Base-by-base conservation (phyloP, 2,888 invertebrate genomes). In the Napeogenes inachia region DNA sequence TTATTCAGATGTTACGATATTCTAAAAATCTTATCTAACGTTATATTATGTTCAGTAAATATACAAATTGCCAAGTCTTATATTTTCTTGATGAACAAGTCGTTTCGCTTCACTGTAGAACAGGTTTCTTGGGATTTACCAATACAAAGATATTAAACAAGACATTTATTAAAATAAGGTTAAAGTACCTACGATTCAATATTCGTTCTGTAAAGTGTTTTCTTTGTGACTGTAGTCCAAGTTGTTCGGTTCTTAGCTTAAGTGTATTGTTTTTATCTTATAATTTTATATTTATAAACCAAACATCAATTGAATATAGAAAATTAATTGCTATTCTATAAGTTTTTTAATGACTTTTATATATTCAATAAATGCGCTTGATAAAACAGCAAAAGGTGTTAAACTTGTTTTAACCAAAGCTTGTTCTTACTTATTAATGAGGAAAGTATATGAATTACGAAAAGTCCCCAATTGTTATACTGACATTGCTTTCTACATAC, bases 401-500 rank as follows among this genome's bases (percentile, higher is more conserved):
- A 61, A 67, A 67, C 65, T 50, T 56, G 65, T 67, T 62, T 50
- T 53, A 46, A 45, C 45, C 58, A 63, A 59, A 64, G 66, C 64
- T 61, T 59, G 57, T 66, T 66, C 63, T 64, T 65, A 33, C 46
- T 33, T 46, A 10, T 13, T 42, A 46, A 55, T n/a, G n/a, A n/a
- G n/a, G 55, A 47, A 45, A n/a, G n/a, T 35, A 3, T 5, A 35
- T 35, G 35, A 42, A 10, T 42, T 42, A 3, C 8, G 42, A 10
- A 10, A 8, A 42, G 3, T 21, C 0, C 21, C 21, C 21, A 21
- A 42, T 10, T 42, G 10, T 10, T 42, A 42, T 10, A 42, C 10
- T 2, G 42, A 12, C 3, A 10, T 42, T 12, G 10, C 12, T 42
- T 42, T 42, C 3, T 42, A 10, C 10, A 42, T 12, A 12, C 30